A percentile compares a stretch with the other conserved stretches of the same genome.
Conservation (phyloP, 2,888 invertebrate genomes). For the Acanthosepion esculentum region DNA sequence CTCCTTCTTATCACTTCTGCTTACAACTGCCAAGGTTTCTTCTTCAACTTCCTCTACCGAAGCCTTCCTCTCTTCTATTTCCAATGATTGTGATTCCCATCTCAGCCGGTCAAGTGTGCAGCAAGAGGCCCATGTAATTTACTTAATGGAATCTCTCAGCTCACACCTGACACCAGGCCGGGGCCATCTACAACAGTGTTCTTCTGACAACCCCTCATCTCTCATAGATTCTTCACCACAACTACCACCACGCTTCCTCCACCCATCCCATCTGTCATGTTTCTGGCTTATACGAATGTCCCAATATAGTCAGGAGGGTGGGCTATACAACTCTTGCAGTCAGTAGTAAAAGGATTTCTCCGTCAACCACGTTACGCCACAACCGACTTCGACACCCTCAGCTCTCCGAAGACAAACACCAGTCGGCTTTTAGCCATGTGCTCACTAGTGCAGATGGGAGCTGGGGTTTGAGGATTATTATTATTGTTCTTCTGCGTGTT, state of each 20-base stretch:
- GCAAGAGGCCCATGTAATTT: not conserved
- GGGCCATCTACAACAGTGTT: not conserved
- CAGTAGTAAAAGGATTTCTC: not conserved
- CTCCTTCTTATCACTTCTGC: not conserved
- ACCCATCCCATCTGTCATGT: not conserved
- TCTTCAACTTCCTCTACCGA: not conserved
- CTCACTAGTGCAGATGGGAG: not conserved
- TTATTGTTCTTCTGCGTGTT: no score
- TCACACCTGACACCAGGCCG: not conserved
- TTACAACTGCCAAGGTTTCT: not conserved
- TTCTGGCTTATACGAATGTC: no score
- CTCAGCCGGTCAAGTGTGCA: not conserved
- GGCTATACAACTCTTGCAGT: not conserved
- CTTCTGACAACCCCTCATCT: not conserved
- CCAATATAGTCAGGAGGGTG: no score
- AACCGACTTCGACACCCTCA: not conserved
- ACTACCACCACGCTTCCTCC: not conserved
- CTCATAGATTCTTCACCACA: not conserved
- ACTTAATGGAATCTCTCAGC: constrained; percentile 33
- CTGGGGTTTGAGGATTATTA: no score
- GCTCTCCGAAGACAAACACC: not conserved
- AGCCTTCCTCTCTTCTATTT: not conserved
- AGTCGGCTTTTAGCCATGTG: not conserved
- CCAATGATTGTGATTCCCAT: not conserved
- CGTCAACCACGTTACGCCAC: not conserved